Evolutionary conservation across 1,140 invertebrate species (phyloP).

Genomic region (Pseudoatta argentina): DNA sequence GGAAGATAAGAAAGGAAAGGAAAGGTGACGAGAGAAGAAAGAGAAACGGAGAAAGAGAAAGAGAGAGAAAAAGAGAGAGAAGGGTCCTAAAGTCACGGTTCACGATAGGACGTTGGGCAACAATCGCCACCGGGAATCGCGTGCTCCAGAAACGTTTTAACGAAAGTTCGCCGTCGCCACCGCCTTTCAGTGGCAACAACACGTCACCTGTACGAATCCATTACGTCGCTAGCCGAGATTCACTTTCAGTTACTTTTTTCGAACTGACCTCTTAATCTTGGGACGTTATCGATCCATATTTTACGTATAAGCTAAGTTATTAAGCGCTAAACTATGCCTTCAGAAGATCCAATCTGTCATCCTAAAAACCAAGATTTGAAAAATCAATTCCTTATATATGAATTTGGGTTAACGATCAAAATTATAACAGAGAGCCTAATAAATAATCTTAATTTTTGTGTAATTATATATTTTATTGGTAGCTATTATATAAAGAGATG

Average conservation of each 20-base stretch:
- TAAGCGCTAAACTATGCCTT: too few relatives aligned
- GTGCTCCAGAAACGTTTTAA: conserved; percentile 77
- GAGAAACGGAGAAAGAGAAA: conserved; percentile 29
- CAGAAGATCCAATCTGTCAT: too few relatives aligned
- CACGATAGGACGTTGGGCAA: conserved; percentile 72
- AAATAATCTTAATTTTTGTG: too few relatives aligned
- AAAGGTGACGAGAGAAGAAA: conserved; percentile 40
- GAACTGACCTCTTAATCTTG: not conserved
- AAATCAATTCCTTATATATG: too few relatives aligned
- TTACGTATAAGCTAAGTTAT: too few relatives aligned
- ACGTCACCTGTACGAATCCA: conserved; percentile 67
- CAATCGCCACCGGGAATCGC: conserved; percentile 75
- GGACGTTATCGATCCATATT: too few relatives aligned
- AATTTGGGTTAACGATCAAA: too few relatives aligned
- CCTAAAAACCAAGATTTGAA: too few relatives aligned
- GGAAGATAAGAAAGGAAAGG: conserved; percentile 30
- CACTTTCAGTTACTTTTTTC: not conserved
- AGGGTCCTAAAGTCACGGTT: conserved; percentile 65
- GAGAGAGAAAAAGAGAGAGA: conserved; percentile 11
- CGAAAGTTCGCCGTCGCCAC: conserved; percentile 62
- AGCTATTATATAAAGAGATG: too few relatives aligned
- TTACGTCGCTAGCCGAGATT: conserved; percentile 33
- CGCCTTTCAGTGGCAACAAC: conserved; percentile 64
- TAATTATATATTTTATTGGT: too few relatives aligned
- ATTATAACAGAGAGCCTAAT: too few relatives aligned